Conservation (phyloP, 2,113 vertebrate genomes). For the Todiramphus chloris region DNA sequence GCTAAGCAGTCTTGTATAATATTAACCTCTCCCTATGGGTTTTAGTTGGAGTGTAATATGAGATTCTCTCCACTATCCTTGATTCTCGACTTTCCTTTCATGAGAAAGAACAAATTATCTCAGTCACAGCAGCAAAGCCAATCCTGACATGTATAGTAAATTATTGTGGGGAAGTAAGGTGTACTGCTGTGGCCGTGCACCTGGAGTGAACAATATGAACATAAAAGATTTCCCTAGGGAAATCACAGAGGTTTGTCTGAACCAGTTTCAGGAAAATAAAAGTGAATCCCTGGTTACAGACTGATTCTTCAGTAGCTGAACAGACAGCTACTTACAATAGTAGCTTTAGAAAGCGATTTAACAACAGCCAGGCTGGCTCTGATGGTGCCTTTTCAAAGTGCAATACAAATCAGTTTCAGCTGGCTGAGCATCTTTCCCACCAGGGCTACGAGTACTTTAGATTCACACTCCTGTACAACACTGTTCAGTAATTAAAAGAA, state of each 20-base stretch:
- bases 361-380: conserved; percentile 17
- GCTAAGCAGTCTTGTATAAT: neutral
- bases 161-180: conserved; percentile 30
- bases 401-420: conserved; percentile 27
- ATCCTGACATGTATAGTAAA: conserved; percentile 38
- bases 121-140: neutral
- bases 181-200: neutral
- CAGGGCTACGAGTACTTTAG: neutral
- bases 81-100: conserved; percentile 1
- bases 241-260: conserved; percentile 51
- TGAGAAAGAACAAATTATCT: conserved; percentile 19
- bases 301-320: conserved; percentile 38
- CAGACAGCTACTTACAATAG: conserved; percentile 23
- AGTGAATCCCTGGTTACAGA: conserved; percentile 28
- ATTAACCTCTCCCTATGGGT: neutral
- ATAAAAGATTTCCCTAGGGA: conserved; percentile 51
- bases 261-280: conserved; percentile 45
- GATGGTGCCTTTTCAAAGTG: conserved; percentile 33
- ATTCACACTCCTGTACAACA: conserved; percentile 28
- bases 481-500: conserved; percentile 36
- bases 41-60: conserved; percentile 7
- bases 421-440: conserved; percentile 36
- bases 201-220: conserved; percentile 32
- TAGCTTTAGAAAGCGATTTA: neutral
- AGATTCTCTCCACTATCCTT: neutral